Base-by-base conservation (phyloP, 2,888 invertebrate species). In the Trichopria drosophilae region DNA sequence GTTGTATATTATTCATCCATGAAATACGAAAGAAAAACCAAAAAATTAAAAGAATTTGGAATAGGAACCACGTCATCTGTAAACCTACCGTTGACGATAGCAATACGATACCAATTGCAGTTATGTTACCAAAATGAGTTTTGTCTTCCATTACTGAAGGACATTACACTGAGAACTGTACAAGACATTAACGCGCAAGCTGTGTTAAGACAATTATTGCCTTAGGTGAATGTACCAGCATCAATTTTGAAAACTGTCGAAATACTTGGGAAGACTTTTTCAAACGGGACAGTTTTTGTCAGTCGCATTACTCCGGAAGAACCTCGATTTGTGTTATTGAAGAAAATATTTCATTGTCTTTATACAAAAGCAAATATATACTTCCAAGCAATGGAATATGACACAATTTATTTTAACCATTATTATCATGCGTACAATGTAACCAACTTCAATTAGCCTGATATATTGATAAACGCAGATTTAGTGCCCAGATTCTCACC, bases 261-360 rank as follows among this genome's bases (percentile, higher is more conserved):
- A 40, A 44, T 54, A 35, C 15, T 47, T 12, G 47, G 51, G 1
- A 51, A 54, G 12, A 20, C 31, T 9, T 57, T 23, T 32, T 51
- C 53, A 7, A 31, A 18, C 7, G 52, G 50, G 26, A 52, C 52
- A 18, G 29, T 51, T 23, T 32, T 57, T 29, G 51, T 52, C 18
- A 22, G 35, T 6, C 39, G 37, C 31, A 54, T 52, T 37, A 46
- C 45, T 18, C 45, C 28, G 19, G 36, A 45, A 10, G 32, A 53
- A 28, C 52, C 50, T 31, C 40, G 47, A 18, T 57, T 57, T 43
- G 54, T n/a, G n/a, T n/a, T n/a, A n/a, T n/a, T n/a, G n/a, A n/a
- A 48, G 40, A 46, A 43, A n/a, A 49, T 54, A 7, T 54, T 54
- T 26, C 12, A 32, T 23, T 46, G 41, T 9, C 15, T 15, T 18